These are phyloP conservation scores for Mirza zaza DNA, from an alignment of 2,113 vertebrate genomes.

Conservation along the genomic window DNA sequence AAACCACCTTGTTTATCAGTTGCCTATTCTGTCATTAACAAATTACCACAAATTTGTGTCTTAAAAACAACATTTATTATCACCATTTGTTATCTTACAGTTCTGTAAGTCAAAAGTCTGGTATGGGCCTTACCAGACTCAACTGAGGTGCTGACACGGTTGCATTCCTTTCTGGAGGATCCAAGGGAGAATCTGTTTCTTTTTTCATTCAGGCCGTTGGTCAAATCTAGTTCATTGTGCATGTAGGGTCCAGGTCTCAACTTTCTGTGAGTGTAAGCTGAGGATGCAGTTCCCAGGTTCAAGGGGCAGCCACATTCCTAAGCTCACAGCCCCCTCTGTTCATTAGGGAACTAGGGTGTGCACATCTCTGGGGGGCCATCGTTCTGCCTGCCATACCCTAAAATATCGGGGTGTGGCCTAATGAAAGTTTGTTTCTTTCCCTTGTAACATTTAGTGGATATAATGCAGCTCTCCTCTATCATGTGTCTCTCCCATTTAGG, in stretches of 20 bases:
- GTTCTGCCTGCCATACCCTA: background rate
- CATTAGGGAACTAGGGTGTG: background rate
- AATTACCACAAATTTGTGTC: background rate
- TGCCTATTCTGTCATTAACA: background rate
- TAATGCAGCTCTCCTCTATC: background rate
- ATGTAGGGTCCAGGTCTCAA: background rate
- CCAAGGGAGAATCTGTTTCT: background rate
- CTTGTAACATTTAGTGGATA: background rate
- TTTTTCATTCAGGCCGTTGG: background rate
- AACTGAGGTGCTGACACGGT: background rate
- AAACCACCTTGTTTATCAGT: background rate
- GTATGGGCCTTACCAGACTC: background rate
- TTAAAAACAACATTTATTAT: background rate
- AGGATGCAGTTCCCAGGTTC: background rate
- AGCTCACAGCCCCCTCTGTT: background rate
- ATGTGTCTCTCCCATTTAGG: background rate
- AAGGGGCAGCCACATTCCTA: background rate
- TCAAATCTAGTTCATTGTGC: background rate
- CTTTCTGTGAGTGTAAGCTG: background rate
- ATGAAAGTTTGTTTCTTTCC: background rate
- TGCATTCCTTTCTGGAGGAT: background rate
- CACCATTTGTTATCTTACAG: background rate
- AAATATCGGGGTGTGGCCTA: background rate
- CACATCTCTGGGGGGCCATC: background rate
- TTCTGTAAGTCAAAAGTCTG: background rate